These are phyloP conservation scores for Acrossocheilus wenchowensis DNA, from an alignment of 2,797 vertebrate genomes.

Conservation along the genomic window DNA sequence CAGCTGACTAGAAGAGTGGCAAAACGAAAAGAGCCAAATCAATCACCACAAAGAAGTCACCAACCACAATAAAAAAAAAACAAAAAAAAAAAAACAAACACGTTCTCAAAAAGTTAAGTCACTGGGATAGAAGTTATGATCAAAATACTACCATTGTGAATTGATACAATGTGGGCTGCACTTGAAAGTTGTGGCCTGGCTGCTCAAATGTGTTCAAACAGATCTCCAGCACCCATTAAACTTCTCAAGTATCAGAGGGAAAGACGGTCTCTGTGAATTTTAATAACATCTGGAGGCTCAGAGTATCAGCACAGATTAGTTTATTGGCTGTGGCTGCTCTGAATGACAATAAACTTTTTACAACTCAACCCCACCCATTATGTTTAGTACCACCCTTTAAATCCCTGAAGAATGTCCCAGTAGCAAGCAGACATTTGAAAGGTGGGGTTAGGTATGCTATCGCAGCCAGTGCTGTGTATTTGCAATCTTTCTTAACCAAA, in stretches of 20 bases:
- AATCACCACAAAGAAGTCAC: not conserved
- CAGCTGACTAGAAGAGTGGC: slow-evolving; percentile 1
- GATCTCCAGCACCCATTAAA: slow-evolving; percentile 7
- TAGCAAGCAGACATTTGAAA: slow-evolving; percentile 9
- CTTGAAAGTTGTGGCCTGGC: slow-evolving; percentile 12
- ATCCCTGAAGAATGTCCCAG: slow-evolving; percentile 22
- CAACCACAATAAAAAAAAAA: not conserved
- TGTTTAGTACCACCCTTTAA: slow-evolving; percentile 5
- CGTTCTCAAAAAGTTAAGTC: not conserved
- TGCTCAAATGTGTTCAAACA: slow-evolving; percentile 9
- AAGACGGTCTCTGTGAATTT: slow-evolving; percentile 1
- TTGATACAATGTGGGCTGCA: not conserved
- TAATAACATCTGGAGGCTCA: slow-evolving; percentile 14
- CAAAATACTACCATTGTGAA: not conserved
- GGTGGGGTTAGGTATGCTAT: not conserved
- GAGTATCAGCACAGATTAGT: not conserved
- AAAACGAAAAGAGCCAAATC: not conserved
- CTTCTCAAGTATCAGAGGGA: not conserved
- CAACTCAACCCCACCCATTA: not conserved
- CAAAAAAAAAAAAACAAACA: not conserved
- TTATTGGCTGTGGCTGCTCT: slow-evolving; percentile 28
- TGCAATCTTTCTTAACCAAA: not conserved
- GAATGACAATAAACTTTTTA: slow-evolving; percentile 20
- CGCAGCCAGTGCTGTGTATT: not conserved
- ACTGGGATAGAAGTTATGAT: not conserved